Evolutionary conservation across 2,113 vertebrate species (phyloP).

Genomic region (Ailurus styani): DNA sequence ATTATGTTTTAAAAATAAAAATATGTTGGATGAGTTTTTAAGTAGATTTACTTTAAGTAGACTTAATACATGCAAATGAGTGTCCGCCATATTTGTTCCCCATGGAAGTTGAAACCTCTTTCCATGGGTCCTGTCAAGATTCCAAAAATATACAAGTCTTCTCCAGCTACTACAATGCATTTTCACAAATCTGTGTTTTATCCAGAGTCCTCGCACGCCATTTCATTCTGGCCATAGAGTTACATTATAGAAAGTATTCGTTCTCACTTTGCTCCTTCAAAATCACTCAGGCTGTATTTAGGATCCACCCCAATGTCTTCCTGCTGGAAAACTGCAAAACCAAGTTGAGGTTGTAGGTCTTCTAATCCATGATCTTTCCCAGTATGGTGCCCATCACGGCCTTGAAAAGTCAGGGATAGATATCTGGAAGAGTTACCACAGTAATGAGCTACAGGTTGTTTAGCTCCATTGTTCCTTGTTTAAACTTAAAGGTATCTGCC

Average conservation of each 20-base stretch:
- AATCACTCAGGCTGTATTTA: too few species aligned
- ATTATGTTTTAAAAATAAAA: not conserved
- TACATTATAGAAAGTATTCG: not conserved
- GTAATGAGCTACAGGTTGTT: not conserved
- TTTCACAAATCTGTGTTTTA: not conserved
- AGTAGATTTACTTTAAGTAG: not conserved
- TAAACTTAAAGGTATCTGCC: not conserved
- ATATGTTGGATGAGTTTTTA: not conserved
- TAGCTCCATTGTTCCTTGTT: not conserved
- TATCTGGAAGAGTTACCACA: not conserved
- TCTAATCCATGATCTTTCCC: not conserved
- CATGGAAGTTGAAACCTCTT: not conserved
- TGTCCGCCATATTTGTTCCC: rapidly evolving
- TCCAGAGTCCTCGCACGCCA: not conserved
- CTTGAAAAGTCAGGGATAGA: not conserved
- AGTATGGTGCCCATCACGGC: not conserved
- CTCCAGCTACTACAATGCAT: not conserved
- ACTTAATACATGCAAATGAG: not conserved
- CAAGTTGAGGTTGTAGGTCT: rapidly evolving
- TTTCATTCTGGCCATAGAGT: not conserved
- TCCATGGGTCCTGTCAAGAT: not conserved
- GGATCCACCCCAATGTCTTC: not conserved
- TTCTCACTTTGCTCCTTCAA: not conserved
- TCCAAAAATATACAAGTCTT: not conserved
- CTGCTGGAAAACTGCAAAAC: not conserved